phyloP scores from a whole-genome alignment of 2,113 vertebrate genomes.

The Australoheros scitulus region DNA sequence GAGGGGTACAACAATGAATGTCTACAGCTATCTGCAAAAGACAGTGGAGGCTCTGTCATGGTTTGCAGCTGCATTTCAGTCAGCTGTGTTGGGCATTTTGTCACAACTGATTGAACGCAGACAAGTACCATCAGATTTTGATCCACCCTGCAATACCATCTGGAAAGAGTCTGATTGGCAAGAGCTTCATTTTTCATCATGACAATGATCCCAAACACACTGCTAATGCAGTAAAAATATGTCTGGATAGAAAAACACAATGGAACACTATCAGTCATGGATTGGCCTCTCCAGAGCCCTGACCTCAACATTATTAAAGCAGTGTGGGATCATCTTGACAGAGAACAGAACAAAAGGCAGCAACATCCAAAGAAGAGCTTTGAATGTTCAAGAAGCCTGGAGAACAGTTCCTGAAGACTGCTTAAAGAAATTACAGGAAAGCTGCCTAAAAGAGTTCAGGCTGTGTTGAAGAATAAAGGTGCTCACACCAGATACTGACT shows the following conservation, averaged over 20 bases:
- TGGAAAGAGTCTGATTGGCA: background rate
- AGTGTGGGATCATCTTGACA: background rate
- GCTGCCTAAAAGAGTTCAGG: background rate
- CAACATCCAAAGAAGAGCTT: background rate
- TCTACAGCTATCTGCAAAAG: background rate
- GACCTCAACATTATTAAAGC: background rate
- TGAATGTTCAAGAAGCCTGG: background rate
- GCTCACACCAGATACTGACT: background rate
- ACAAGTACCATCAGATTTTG: background rate
- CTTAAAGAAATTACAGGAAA: background rate
- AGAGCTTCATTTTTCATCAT: background rate
- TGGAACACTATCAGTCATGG: background rate
- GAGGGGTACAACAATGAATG: no score
- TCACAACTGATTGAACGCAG: background rate
- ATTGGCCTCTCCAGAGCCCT: background rate
- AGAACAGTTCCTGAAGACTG: background rate
- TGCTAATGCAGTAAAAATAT: background rate
- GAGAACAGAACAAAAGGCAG: background rate
- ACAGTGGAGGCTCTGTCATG: background rate
- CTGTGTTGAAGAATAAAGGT: background rate
- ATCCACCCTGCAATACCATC: background rate
- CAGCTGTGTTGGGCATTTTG: fast-evolving
- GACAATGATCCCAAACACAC: background rate
- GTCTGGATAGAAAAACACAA: background rate
- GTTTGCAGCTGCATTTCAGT: background rate